These are phyloP conservation scores for Tetrao urogallus DNA, from an alignment of 2,113 vertebrate genomes.

Conservation along the genomic window DNA sequence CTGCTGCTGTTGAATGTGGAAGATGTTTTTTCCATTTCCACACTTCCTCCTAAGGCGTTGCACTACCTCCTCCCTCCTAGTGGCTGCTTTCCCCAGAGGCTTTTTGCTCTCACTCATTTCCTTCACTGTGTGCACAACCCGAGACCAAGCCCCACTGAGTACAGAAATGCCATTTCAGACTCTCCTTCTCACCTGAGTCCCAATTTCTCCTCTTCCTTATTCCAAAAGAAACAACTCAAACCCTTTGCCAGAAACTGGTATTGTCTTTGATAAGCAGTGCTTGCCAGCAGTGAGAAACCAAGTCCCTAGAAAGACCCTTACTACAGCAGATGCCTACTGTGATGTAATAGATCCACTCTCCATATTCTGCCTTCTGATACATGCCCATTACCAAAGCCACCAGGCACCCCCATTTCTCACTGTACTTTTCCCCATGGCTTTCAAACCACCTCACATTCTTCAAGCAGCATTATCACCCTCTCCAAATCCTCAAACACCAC, in stretches of 20 bases:
- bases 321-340: background rate
- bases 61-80: background rate
- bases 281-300: background rate
- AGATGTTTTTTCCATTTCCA: background rate
- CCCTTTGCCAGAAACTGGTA: background rate
- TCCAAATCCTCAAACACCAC: constrained; percentile 10
- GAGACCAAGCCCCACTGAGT: rapidly evolving
- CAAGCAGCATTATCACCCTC: background rate
- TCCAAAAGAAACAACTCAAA: background rate
- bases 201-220: background rate
- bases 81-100: background rate
- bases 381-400: background rate
- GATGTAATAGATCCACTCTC: background rate
- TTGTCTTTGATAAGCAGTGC: background rate
- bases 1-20: background rate
- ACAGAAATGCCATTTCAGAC: background rate
- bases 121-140: background rate
- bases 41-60: background rate
- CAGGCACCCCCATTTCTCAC: background rate
- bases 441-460: background rate
- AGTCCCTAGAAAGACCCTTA: background rate
- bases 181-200: background rate
- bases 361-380: background rate
- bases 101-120: background rate
- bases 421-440: background rate